Evolutionary conservation across 2,797 vertebrate species (phyloP).

Genomic region (Thaleichthys pacificus): DNA sequence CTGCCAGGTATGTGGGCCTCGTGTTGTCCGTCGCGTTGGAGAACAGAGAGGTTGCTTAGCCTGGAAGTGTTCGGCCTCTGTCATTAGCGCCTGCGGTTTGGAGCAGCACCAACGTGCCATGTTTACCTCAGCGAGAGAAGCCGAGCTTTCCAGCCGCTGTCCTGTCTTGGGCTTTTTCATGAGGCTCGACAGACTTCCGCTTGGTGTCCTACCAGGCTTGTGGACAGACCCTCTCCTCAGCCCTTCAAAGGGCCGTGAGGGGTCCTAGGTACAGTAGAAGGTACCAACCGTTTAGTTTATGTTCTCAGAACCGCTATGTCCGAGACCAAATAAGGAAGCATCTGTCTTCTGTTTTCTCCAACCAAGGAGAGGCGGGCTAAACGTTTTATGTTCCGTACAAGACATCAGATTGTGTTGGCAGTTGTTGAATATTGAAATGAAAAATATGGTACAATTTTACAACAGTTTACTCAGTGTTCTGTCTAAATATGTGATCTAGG

Average conservation of each 20-base stretch:
- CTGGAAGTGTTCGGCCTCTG: constrained; percentile 47
- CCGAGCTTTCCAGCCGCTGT: constrained; percentile 55
- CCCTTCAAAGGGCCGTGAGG: constrained; percentile 53
- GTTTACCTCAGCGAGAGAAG: constrained; percentile 59
- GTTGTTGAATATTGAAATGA: constrained; percentile 4
- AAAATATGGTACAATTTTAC: not conserved
- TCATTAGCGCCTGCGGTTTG: constrained; percentile 64
- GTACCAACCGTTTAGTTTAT: constrained; percentile 66
- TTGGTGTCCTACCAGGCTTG: constrained; percentile 33
- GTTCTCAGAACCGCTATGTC: constrained; percentile 37
- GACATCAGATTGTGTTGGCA: constrained; percentile 17
- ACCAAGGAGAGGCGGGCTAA: constrained; percentile 32
- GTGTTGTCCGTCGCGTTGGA: constrained; percentile 40
- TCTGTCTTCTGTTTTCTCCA: constrained; percentile 62
- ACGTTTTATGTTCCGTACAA: constrained; percentile 41
- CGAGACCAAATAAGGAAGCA: constrained; percentile 73
- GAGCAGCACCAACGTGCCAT: constrained; percentile 48
- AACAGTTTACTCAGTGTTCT: constrained; percentile 6
- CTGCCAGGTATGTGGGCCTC: constrained; percentile 27
- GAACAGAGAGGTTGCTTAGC: constrained; percentile 46
- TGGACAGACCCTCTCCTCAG: not conserved
- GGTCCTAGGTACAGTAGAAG: constrained; percentile 45
- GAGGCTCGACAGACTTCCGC: constrained; percentile 52
- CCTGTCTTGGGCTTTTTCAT: constrained; percentile 47
- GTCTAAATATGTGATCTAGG: constrained; percentile 19